Percentiles rank a stretch among this genome's conserved stretches.
phyloP scores from a whole-genome alignment of 2,888 invertebrate genomes.

The Drosophila putrida region DNA sequence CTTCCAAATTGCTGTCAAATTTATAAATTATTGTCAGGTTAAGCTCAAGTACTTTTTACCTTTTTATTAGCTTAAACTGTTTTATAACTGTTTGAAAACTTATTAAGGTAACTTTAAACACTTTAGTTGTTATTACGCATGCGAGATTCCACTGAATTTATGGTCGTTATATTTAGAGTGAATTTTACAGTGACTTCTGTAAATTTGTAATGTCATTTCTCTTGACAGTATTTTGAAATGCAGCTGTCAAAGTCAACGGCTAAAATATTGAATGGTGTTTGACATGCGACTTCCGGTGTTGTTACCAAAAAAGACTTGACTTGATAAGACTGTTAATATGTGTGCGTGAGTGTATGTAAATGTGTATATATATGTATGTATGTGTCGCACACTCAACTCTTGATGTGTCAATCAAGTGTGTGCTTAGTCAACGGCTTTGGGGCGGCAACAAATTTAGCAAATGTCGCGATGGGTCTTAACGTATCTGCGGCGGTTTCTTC shows the following conservation, averaged over 20 bases:
- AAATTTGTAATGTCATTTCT: constrained; percentile 32
- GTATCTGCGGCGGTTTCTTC: constrained; percentile 39
- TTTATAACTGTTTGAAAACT: too few species aligned
- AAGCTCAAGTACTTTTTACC: too few species aligned
- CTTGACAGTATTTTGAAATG: constrained; percentile 66
- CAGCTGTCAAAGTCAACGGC: constrained; percentile 52
- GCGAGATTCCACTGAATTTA: constrained; percentile 26
- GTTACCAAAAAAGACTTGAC: constrained; percentile 17
- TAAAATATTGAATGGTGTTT: constrained; percentile 46
- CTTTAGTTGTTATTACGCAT: constrained; percentile 55
- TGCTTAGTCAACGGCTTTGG: constrained; percentile 33
- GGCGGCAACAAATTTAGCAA: constrained; percentile 45
- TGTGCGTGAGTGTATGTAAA: background rate
- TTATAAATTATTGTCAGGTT: too few species aligned
- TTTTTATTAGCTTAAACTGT: too few species aligned
- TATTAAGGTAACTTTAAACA: background rate
- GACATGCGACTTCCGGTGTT: constrained; percentile 64
- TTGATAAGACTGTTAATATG: constrained; percentile 42
- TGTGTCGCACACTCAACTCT: constrained; percentile 29
- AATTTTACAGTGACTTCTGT: constrained; percentile 14
- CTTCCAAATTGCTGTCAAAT: background rate
- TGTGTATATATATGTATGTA: constrained; percentile 23
- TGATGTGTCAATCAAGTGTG: constrained; percentile 64
- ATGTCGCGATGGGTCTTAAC: constrained; percentile 39
- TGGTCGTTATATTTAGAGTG: constrained; percentile 10